Conservation (phyloP, 2,797 vertebrate species). For the Spinus olivaceus region DNA sequence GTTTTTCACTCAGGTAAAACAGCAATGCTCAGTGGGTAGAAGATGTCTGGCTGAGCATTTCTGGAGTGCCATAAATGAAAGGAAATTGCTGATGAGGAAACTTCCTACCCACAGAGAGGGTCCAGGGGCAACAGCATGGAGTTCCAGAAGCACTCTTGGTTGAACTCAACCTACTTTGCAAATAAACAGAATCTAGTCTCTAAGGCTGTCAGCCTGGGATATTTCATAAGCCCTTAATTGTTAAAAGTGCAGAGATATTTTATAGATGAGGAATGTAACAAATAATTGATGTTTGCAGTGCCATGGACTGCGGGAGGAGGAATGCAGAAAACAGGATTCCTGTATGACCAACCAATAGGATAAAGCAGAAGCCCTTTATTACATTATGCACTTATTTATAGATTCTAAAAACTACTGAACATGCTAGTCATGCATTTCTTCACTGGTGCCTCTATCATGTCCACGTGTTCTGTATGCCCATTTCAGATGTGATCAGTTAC, state of each 20-base stretch:
- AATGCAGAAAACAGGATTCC: background rate
- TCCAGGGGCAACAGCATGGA: background rate
- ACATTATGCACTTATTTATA: background rate
- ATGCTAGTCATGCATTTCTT: background rate
- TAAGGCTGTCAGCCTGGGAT: background rate
- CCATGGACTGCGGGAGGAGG: background rate
- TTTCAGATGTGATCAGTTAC: background rate
- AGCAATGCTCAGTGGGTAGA: background rate
- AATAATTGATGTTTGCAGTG: background rate
- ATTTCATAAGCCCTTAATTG: background rate
- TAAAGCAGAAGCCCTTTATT: background rate
- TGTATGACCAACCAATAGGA: background rate
- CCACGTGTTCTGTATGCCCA: background rate
- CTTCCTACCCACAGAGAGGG: background rate
- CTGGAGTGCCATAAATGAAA: background rate
- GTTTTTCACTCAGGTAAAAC: background rate
- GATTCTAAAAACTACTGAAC: background rate
- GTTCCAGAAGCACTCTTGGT: background rate
- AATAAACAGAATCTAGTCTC: background rate
- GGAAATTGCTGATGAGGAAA: background rate
- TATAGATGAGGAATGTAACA: background rate
- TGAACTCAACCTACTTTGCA: background rate
- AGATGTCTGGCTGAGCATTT: background rate
- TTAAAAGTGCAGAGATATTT: background rate
- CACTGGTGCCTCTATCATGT: background rate